Percentiles rank a stretch among this genome's conserved stretches.
These are phyloP conservation scores for Aphis gossypii DNA, from an alignment of 1,140 invertebrate species.

Conservation along the genomic window DNA sequence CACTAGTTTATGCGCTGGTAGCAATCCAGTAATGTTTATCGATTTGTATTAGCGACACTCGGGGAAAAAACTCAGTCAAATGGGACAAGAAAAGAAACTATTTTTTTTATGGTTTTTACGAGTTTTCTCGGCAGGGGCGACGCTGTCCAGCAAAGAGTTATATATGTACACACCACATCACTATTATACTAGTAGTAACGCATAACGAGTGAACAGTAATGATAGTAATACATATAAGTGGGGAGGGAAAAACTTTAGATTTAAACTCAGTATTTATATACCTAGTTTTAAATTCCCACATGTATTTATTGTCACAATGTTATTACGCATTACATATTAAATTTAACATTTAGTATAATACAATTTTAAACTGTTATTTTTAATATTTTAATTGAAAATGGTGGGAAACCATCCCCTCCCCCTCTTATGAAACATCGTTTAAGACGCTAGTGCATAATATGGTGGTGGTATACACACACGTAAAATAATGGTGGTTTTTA, in stretches of 20 bases:
- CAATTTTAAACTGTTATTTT: too few species aligned
- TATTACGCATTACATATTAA: too few species aligned
- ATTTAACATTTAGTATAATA: too few species aligned
- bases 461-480: too few species aligned
- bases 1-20: background rate
- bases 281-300: background rate
- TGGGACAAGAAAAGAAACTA: background rate
- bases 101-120: conserved; percentile 40
- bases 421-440: too few species aligned
- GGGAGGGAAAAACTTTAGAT: too few species aligned
- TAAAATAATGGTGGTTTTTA: too few species aligned
- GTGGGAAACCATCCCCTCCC: too few species aligned
- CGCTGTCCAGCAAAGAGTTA: background rate
- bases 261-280: background rate
- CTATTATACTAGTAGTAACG: background rate
- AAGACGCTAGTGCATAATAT: too few species aligned
- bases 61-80: background rate
- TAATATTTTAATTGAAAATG: too few species aligned
- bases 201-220: background rate
- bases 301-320: background rate
- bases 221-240: background rate
- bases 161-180: background rate
- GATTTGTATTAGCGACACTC: conserved; percentile 14
- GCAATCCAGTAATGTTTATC: conserved; percentile 26
- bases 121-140: background rate